These are phyloP conservation scores for Bradysia coprophila DNA, from an alignment of 1,140 invertebrate species.

Conservation along the genomic window DNA sequence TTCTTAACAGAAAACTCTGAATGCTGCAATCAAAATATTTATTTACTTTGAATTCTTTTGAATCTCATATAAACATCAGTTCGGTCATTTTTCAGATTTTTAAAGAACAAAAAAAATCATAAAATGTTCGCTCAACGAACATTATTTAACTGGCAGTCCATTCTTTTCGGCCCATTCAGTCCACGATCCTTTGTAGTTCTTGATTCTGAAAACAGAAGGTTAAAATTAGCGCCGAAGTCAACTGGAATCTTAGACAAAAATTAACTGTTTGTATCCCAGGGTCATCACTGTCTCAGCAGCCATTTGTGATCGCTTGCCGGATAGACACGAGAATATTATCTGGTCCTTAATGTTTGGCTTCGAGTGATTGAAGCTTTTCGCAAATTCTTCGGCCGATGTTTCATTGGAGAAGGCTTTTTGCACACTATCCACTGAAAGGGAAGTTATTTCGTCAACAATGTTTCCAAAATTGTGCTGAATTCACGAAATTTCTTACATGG, in stretches of 20 bases:
- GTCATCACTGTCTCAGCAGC: neutral
- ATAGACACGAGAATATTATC: neutral
- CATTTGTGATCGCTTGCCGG: neutral
- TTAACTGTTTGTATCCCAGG: neutral
- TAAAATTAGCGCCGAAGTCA: neutral
- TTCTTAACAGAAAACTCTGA: too few species aligned
- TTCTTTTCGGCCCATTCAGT: slow-evolving; percentile 27
- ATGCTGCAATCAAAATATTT: too few species aligned
- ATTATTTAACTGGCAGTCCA: too few species aligned
- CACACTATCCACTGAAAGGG: neutral
- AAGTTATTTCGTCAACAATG: neutral
- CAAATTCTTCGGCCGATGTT: neutral
- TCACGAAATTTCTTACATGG: neutral
- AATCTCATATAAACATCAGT: too few species aligned
- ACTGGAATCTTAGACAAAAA: neutral
- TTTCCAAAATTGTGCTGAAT: neutral
- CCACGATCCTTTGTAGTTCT: neutral
- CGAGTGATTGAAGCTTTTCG: neutral
- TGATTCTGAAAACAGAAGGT: neutral
- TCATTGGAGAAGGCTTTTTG: neutral
- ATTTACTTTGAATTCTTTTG: too few species aligned
- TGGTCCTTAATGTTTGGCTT: neutral
- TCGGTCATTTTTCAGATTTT: too few species aligned
- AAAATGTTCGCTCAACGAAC: too few species aligned
- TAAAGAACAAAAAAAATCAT: too few species aligned